These are phyloP conservation scores for Apodemia duryi DNA, from an alignment of 2,888 invertebrate species.

Conservation along the genomic window DNA sequence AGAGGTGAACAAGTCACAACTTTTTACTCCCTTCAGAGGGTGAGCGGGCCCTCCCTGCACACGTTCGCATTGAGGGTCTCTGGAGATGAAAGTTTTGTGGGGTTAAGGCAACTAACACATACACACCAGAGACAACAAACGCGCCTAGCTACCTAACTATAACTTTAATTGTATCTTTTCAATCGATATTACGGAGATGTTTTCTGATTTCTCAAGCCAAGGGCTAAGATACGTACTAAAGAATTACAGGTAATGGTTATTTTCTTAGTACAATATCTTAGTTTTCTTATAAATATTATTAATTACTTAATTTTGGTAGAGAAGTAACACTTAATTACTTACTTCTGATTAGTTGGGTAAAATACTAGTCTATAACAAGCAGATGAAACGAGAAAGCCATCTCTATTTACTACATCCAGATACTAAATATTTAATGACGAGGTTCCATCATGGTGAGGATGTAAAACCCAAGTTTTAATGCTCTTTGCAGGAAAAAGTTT, in stretches of 20 bases:
- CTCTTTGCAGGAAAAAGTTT: too few relatives aligned
- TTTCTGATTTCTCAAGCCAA: constrained; percentile 5
- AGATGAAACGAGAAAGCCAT: too few relatives aligned
- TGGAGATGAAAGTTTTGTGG: constrained; percentile 77
- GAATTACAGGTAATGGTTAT: not conserved
- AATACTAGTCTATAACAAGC: too few relatives aligned
- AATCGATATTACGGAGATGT: constrained; percentile 59
- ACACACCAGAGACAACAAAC: constrained; percentile 69
- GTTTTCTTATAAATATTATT: not conserved
- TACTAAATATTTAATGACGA: too few relatives aligned
- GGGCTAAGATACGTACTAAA: constrained; percentile 1
- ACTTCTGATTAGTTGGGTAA: too few relatives aligned
- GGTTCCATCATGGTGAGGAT: too few relatives aligned
- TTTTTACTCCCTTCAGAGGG: constrained; percentile 75
- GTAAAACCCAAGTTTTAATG: too few relatives aligned
- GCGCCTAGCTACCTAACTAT: constrained; percentile 71
- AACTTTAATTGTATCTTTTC: constrained; percentile 79
- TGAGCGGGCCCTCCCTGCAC: constrained; percentile 49
- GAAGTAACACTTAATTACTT: too few relatives aligned
- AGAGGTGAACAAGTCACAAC: constrained; percentile 78
- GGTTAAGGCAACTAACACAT: constrained; percentile 69
- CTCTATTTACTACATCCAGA: too few relatives aligned
- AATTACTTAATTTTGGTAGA: not conserved
- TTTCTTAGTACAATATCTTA: not conserved
- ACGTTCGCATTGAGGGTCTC: constrained; percentile 53